Conservation (phyloP, 1,140 invertebrate genomes). For the Cepaea nemoralis region DNA sequence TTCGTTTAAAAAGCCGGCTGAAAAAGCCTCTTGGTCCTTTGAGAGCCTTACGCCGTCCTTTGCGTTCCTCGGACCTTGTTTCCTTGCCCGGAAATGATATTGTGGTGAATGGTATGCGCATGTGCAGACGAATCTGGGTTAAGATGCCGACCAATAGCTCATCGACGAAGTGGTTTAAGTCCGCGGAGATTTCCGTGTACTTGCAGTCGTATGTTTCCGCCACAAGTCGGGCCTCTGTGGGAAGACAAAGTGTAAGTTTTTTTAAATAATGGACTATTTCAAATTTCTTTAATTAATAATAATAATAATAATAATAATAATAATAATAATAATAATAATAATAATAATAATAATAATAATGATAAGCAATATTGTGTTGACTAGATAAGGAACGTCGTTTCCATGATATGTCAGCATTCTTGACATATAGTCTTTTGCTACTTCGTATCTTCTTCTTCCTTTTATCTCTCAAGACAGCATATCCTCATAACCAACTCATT, state of each 20-base stretch:
- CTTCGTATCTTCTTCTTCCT: too few species aligned
- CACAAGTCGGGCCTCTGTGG: slow-evolving; percentile 69
- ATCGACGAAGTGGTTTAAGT: slow-evolving; percentile 85
- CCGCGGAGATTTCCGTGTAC: slow-evolving; percentile 86
- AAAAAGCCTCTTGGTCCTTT: slow-evolving; percentile 43
- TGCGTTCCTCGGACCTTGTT: slow-evolving; percentile 20
- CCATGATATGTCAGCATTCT: too few species aligned
- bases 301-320: too few species aligned
- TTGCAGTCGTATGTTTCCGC: slow-evolving; percentile 83
- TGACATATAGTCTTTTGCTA: too few species aligned
- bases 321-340: too few species aligned
- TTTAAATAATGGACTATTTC: too few species aligned
- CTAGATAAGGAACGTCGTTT: too few species aligned
- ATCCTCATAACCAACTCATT: too few species aligned
- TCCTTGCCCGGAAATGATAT: slow-evolving; percentile 43
- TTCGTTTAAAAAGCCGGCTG: slow-evolving; percentile 42
- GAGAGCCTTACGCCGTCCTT: slow-evolving; percentile 26
- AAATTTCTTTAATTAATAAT: too few species aligned
- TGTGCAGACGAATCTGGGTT: slow-evolving; percentile 72
- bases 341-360: too few species aligned
- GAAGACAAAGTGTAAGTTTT: slow-evolving; percentile 25
- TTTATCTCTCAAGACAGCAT: too few species aligned
- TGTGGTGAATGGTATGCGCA: slow-evolving; percentile 47
- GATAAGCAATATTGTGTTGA: too few species aligned
- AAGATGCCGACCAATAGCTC: slow-evolving; percentile 84